Conservation (phyloP, 2,888 invertebrate species). For the Polydesmus complanatus region DNA sequence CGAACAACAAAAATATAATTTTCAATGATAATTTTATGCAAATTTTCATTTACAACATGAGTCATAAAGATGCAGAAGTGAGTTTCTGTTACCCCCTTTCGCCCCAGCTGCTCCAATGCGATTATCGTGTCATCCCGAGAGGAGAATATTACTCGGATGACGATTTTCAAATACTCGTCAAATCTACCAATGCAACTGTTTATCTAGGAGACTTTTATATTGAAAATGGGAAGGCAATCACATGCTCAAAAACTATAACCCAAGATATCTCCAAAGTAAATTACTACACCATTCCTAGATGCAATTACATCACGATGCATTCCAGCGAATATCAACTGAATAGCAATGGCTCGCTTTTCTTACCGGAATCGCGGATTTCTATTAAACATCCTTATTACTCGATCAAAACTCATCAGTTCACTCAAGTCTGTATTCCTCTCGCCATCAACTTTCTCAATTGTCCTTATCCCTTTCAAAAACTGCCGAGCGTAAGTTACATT, state of each 20-base stretch:
- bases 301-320: neutral
- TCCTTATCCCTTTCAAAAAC: neutral
- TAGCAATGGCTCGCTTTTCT: neutral
- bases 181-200: neutral
- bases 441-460: neutral
- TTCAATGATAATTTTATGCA: neutral
- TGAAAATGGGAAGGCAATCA: neutral
- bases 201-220: neutral
- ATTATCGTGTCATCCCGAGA: neutral
- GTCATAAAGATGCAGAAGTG: neutral
- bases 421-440: neutral
- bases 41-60: neutral
- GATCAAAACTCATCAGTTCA: neutral
- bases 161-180: neutral
- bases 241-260: neutral
- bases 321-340: neutral
- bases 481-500: neutral
- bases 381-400: neutral
- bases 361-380: neutral
- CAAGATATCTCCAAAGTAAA: neutral
- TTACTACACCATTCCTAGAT: neutral
- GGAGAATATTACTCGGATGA: neutral
- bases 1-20: neutral
- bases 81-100: neutral
- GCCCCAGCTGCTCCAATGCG: neutral